Conservation (phyloP, 1,140 invertebrate species). For the Papilio helenus region DNA sequence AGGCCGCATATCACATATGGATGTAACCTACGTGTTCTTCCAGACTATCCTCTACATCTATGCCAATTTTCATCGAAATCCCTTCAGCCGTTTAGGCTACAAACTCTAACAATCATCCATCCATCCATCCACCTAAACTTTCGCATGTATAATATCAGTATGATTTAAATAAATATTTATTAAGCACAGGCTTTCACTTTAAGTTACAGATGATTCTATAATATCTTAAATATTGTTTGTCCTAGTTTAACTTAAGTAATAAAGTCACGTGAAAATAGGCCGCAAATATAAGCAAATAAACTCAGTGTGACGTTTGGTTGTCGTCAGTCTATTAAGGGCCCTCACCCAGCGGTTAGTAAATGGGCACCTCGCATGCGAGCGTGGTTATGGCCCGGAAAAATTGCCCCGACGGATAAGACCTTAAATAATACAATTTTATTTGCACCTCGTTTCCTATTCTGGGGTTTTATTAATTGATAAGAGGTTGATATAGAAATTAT, state of each 20-base stretch:
- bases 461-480: conserved; percentile 24
- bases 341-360: conserved; percentile 69
- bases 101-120: too few relatives aligned
- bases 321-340: conserved; percentile 76
- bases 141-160: too few relatives aligned
- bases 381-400: conserved; percentile 58
- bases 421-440: conserved; percentile 67
- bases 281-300: conserved; percentile 70
- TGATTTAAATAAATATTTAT: background rate
- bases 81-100: too few relatives aligned
- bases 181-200: background rate
- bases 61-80: too few relatives aligned
- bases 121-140: too few relatives aligned
- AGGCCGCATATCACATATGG: conserved; percentile 71
- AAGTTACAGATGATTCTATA: background rate
- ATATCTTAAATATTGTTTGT: background rate
- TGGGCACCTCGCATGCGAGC: conserved; percentile 67
- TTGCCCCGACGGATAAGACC: conserved; percentile 52
- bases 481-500: background rate
- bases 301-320: conserved; percentile 75
- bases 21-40: too few relatives aligned
- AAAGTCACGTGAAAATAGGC: conserved; percentile 59
- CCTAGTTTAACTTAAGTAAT: conserved; percentile 40
- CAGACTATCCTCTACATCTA: too few relatives aligned
- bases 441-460: conserved; percentile 42